phyloP scores from a whole-genome alignment of 2,113 vertebrate species.

The Podocnemis expansa region DNA sequence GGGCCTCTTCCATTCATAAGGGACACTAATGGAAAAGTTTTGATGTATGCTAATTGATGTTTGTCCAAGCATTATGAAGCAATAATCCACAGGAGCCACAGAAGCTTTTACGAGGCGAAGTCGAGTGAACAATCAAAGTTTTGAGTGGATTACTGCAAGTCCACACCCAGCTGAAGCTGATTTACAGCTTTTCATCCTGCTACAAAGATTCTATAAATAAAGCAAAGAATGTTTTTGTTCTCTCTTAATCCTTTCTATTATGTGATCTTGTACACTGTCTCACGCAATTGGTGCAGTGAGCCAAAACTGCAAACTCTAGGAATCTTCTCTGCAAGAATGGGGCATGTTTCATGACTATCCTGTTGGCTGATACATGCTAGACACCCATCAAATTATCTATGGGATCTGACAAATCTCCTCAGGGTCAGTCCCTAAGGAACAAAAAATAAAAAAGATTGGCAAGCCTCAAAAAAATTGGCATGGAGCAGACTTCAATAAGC shows the following conservation, averaged over 20 bases:
- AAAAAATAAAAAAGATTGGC: neutral
- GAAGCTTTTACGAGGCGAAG: constrained; percentile 40
- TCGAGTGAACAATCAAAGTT: constrained; percentile 42
- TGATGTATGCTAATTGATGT: constrained; percentile 10
- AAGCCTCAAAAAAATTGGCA: neutral
- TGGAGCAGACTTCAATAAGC: neutral
- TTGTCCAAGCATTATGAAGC: constrained; percentile 27
- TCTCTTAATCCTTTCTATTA: constrained; percentile 30
- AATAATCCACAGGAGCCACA: constrained; percentile 49
- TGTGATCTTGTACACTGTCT: neutral
- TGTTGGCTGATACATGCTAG: neutral
- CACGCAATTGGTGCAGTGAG: neutral
- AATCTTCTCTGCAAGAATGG: neutral
- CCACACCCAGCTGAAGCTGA: constrained; percentile 42
- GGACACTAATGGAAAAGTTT: neutral
- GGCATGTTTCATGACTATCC: neutral
- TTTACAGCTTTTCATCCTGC: constrained; percentile 45
- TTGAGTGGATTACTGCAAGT: constrained; percentile 52
- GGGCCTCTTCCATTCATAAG: constrained; percentile 18
- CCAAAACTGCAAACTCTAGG: neutral
- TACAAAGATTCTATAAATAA: constrained; percentile 39
- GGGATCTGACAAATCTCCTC: neutral
- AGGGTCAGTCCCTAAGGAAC: neutral
- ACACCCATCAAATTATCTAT: neutral
- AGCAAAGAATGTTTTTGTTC: constrained; percentile 37